A percentile compares a stretch with the other conserved stretches of the same genome.
Evolutionary conservation across 2,888 invertebrate genomes (phyloP).

Genomic region (Chalcosyrphus nemorum): DNA sequence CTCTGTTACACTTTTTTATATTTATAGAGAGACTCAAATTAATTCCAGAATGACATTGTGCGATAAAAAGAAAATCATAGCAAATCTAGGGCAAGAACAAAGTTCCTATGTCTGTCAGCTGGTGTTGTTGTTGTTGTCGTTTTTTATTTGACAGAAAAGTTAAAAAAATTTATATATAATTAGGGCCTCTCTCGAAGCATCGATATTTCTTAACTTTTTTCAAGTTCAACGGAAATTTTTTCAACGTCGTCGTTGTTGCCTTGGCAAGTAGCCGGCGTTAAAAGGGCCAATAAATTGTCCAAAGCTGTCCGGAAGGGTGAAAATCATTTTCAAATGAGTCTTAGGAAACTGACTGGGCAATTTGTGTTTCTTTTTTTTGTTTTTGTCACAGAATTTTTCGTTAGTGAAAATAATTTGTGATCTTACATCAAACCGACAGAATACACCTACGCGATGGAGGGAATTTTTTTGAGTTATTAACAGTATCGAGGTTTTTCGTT

Average conservation of each 20-base stretch:
- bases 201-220: constrained; percentile 46
- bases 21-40: constrained; percentile 46
- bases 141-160: neutral
- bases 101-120: constrained; percentile 27
- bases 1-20: constrained; percentile 3
- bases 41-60: constrained; percentile 59
- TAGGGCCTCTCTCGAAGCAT: constrained; percentile 27
- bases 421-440: constrained; percentile 14
- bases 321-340: constrained; percentile 2
- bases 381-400: constrained; percentile 2
- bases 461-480: constrained; percentile 11
- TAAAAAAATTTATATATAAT: constrained; percentile 3
- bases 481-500: constrained; percentile 9
- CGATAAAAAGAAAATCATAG: constrained; percentile 10
- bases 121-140: constrained; percentile 8
- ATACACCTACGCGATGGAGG: constrained; percentile 35
- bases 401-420: neutral
- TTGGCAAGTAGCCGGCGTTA: constrained; percentile 31
- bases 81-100: constrained; percentile 63
- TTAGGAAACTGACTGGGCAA: constrained; percentile 25
- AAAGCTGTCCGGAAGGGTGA: constrained; percentile 35
- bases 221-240: constrained; percentile 52
- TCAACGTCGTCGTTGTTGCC: no score
- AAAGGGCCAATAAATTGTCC: constrained; percentile 62
- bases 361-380: neutral